Percentiles rank a stretch among this genome's conserved stretches.
phyloP scores from a whole-genome alignment of 1,140 invertebrate species.

The Trinorchestia longiramus region DNA sequence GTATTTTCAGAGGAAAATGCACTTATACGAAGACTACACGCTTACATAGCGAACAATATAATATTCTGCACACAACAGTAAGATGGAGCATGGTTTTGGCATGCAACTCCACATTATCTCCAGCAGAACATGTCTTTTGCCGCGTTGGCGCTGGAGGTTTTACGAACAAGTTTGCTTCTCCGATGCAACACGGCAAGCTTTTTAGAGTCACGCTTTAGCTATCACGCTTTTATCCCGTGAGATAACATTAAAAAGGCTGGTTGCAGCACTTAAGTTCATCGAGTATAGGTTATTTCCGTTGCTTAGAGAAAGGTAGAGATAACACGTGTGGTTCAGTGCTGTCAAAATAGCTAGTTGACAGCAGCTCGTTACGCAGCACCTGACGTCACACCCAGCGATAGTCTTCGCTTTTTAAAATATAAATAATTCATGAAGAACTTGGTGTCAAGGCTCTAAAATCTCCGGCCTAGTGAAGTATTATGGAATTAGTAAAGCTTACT shows the following conservation, averaged over 20 bases:
- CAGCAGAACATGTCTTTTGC: not conserved
- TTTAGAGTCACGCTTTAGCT: not conserved
- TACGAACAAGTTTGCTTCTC: not conserved
- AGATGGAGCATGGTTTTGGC: not conserved
- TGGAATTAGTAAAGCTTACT: too few species aligned
- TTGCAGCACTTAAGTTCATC: not conserved
- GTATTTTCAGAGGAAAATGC: too few species aligned
- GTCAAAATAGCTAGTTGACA: not conserved
- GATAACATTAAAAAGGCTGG: not conserved
- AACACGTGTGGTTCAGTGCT: not conserved
- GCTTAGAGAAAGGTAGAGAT: not conserved
- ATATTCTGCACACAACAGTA: not conserved
- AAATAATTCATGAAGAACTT: not conserved
- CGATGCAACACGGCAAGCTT: not conserved
- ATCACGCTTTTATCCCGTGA: not conserved
- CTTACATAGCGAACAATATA: too few species aligned
- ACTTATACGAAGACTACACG: too few species aligned
- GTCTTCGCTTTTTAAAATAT: not conserved
- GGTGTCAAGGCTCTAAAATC: too few species aligned
- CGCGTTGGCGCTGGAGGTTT: not conserved
- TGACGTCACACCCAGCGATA: not conserved
- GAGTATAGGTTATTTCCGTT: not conserved
- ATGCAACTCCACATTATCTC: not conserved
- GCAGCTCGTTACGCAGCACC: not conserved
- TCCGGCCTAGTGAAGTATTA: too few species aligned